Conservation (phyloP, 2,113 vertebrate genomes). For the Philantomba maxwellii region DNA sequence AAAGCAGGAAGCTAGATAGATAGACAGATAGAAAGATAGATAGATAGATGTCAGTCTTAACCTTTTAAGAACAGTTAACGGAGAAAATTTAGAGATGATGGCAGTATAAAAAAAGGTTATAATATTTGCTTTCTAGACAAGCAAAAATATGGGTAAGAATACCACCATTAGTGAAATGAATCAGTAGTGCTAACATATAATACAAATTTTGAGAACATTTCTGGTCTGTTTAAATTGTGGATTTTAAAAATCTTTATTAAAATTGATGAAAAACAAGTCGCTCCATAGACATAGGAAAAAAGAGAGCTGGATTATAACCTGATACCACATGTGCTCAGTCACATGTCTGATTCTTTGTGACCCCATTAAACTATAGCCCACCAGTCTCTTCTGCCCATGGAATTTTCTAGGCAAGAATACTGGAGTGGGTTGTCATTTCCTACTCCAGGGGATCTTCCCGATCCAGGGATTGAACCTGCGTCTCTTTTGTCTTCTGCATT, state of each 20-base stretch:
- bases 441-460: neutral
- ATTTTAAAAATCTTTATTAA: neutral
- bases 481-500: neutral
- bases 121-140: neutral
- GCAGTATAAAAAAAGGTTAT: neutral
- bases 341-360: neutral
- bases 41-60: neutral
- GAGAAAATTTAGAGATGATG: neutral
- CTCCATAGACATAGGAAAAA: neutral
- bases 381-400: neutral
- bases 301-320: neutral
- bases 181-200: neutral
- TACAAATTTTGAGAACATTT: neutral
- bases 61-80: neutral
- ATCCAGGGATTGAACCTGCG: neutral
- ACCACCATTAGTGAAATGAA: neutral
- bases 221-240: neutral
- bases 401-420: neutral
- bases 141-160: neutral
- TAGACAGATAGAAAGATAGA: neutral
- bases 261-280: neutral
- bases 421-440: neutral
- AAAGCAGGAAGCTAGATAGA: neutral
- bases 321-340: neutral
- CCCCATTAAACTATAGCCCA: neutral